Percentiles rank a stretch among this genome's conserved stretches.
Evolutionary conservation across 2,797 vertebrate genomes (phyloP).

Genomic region (Orientallactaga sibirica): DNA sequence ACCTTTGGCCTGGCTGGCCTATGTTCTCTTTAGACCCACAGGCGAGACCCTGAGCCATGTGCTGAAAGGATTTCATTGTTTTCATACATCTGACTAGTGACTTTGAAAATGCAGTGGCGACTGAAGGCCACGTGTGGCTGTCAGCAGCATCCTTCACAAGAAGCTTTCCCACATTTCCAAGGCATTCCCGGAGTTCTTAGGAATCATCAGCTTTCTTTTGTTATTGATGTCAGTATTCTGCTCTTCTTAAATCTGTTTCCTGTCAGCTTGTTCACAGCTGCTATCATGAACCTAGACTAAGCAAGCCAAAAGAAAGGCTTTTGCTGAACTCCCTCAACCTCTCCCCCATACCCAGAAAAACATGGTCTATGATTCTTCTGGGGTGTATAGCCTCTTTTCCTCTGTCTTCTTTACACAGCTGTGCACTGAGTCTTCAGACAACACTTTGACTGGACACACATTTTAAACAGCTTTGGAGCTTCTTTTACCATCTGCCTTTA

Average conservation of each 20-base stretch:
- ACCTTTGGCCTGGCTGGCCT: not conserved
- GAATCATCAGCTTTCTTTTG: not conserved
- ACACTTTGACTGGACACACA: slow-evolving; percentile 1
- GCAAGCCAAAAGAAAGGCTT: not conserved
- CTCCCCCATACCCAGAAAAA: not conserved
- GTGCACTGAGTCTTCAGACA: not conserved
- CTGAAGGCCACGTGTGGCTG: slow-evolving; percentile 26
- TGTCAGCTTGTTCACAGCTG: slow-evolving; percentile 45
- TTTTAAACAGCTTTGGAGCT: slow-evolving; percentile 58
- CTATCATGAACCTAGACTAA: not conserved
- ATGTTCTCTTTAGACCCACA: not conserved
- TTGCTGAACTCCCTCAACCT: not conserved
- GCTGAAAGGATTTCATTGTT: slow-evolving; percentile 1
- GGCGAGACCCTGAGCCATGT: not conserved
- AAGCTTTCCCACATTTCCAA: not conserved
- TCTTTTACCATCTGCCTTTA: slow-evolving; percentile 70
- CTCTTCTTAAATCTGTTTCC: slow-evolving; percentile 55
- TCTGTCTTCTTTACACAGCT: not conserved
- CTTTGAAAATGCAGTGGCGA: not conserved
- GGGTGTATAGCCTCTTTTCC: not conserved
- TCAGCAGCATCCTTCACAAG: slow-evolving; percentile 52
- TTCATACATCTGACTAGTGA: not conserved
- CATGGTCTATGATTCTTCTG: not conserved
- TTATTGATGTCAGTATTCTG: not conserved
- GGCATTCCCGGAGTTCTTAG: slow-evolving; percentile 38